These are phyloP conservation scores for Steatocranus sp. DNA, from an alignment of 2,797 vertebrate species.

Conservation along the genomic window DNA sequence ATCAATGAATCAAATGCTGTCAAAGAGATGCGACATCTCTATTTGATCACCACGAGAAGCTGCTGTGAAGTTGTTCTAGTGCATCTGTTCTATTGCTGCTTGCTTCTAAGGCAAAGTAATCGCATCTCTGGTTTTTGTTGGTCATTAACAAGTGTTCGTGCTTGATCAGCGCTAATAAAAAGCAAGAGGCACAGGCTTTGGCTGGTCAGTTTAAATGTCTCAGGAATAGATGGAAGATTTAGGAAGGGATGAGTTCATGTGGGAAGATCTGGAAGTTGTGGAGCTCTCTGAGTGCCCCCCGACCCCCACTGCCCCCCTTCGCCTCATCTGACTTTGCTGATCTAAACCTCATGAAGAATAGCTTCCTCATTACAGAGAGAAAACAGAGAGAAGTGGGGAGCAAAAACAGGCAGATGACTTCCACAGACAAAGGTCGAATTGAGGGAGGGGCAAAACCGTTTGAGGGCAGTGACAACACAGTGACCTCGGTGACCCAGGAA, in stretches of 20 bases:
- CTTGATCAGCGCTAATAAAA: slow-evolving; percentile 65
- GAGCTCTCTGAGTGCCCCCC: not conserved
- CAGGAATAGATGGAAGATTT: slow-evolving; percentile 30
- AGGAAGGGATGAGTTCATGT: slow-evolving; percentile 51
- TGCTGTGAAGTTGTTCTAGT: slow-evolving; percentile 26
- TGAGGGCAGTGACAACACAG: slow-evolving; percentile 24
- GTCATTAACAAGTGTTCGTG: slow-evolving; percentile 54
- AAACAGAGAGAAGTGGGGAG: not conserved
- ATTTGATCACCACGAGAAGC: slow-evolving; percentile 40
- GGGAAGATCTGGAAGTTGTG: slow-evolving; percentile 34
- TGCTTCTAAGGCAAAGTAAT: slow-evolving; percentile 26
- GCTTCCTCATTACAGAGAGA: not conserved
- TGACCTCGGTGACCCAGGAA: slow-evolving; percentile 31
- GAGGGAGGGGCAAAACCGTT: not conserved
- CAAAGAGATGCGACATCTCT: slow-evolving; percentile 41
- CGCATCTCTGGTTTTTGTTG: slow-evolving; percentile 46
- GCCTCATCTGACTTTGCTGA: slow-evolving; percentile 45
- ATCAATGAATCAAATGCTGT: slow-evolving; percentile 51
- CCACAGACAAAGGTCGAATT: slow-evolving; percentile 8
- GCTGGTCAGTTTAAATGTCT: slow-evolving; percentile 40
- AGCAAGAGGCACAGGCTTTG: slow-evolving; percentile 33
- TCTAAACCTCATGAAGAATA: slow-evolving; percentile 44
- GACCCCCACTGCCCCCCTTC: not conserved
- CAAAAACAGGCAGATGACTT: not conserved
- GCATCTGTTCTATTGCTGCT: slow-evolving; percentile 44